Base-by-base conservation (phyloP, 2,113 vertebrate genomes). In the Nannospalax galili region DNA sequence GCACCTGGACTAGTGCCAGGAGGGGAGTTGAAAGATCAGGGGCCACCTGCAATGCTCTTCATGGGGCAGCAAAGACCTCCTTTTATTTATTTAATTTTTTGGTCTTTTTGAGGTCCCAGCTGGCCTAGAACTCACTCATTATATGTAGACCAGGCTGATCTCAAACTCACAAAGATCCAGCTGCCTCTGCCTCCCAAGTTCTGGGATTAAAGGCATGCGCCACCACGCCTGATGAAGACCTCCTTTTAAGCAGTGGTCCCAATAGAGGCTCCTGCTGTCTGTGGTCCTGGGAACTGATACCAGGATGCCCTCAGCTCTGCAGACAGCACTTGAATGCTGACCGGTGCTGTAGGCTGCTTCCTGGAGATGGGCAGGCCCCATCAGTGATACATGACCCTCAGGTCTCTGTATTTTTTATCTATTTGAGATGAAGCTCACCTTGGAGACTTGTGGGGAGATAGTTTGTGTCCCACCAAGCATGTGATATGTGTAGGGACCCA, bases 221-320 rank as follows among this genome's bases (percentile, higher is more conserved):
- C n/a, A n/a, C n/a, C n/a, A n/a, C n/a, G n/a, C n/a, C n/a, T n/a
- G n/a, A n/a, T n/a, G 32, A 35, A 48, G 80, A 24, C n/a, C n/a
- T n/a, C n/a, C n/a, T n/a, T n/a, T n/a, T n/a, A n/a, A n/a, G n/a
- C n/a, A 52, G 40, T 17, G 37, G 24, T 60, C 73, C 86, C 17
- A 2, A 22, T 20, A 4, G 40, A 30, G 24, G 60, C 16, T 64
- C 40, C 78, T 37, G 42, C 15, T 15, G 5, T 14, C 64, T 56
- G 1, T 58, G 8, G 16, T 22, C 78, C 79, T 32, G 42, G 45
- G 74, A 32, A 65, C 48, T 11, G 35, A 1, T 0, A 2, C 5
- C 19, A 45, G 3, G 0, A 19, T 19, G 24, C 1, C 20, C 17
- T 0, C 24, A 5, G 12, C 52, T 45, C 78, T 22, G 14, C 1